phyloP scores from a whole-genome alignment of 2,888 invertebrate genomes.

The Altica lythri region DNA sequence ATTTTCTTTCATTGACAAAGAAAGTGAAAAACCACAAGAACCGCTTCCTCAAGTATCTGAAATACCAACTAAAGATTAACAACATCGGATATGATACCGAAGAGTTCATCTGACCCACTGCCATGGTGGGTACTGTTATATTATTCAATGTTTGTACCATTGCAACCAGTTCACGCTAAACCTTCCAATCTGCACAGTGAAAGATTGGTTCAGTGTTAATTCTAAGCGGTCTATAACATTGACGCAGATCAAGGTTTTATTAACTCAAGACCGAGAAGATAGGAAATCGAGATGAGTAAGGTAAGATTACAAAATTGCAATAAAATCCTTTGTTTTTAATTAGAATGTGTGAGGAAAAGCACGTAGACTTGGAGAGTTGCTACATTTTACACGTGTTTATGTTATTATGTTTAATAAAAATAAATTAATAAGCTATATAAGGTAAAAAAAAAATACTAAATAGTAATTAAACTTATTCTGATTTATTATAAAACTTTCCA shows the following conservation, averaged over 20 bases:
- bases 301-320: constrained; percentile 28
- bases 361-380: constrained; percentile 25
- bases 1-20: neutral
- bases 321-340: constrained; percentile 9
- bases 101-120: constrained; percentile 38
- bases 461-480: too few relatives aligned
- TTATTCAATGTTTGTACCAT: constrained; percentile 33
- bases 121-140: constrained; percentile 41
- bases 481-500: too few relatives aligned
- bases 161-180: constrained; percentile 31
- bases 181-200: constrained; percentile 24
- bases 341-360: constrained; percentile 22
- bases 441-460: too few relatives aligned
- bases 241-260: constrained; percentile 19
- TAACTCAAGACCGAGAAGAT: neutral
- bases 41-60: constrained; percentile 8
- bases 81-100: constrained; percentile 8
- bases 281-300: constrained; percentile 33
- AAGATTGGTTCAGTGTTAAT: constrained; percentile 20
- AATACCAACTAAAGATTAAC: constrained; percentile 5
- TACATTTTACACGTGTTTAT: constrained; percentile 3
- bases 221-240: constrained; percentile 28
- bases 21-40: constrained; percentile 5
- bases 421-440: neutral
- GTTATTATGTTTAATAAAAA: too few relatives aligned